Percentiles rank a stretch among this genome's conserved stretches.
phyloP scores from a whole-genome alignment of 1,140 invertebrate species.

The Musca domestica region DNA sequence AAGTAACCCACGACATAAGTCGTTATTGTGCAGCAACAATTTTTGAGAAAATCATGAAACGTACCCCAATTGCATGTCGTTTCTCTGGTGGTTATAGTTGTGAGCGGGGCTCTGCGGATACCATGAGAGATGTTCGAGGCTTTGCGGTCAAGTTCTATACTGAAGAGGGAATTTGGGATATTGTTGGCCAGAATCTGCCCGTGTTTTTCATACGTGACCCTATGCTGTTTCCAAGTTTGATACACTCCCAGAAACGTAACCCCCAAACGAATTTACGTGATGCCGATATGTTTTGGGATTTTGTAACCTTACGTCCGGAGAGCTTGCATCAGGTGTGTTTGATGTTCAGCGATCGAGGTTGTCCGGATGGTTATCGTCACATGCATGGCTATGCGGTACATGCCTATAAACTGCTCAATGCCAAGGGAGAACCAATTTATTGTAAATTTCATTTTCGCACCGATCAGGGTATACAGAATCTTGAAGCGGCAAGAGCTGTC shows the following conservation, averaged over 20 bases:
- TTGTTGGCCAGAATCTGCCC: constrained; percentile 95
- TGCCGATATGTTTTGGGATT: constrained; percentile 95
- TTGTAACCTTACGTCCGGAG: constrained; percentile 84
- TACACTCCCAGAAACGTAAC: constrained; percentile 93
- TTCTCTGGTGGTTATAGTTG: constrained; percentile 67
- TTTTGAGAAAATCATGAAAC: constrained; percentile 83
- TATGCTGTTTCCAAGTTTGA: constrained; percentile 85
- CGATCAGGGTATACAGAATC: constrained; percentile 86
- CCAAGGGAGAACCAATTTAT: constrained; percentile 74
- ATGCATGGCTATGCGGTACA: constrained; percentile 97
- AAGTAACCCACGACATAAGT: constrained; percentile 89
- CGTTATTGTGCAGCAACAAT: constrained; percentile 84
- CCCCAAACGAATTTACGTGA: constrained; percentile 94
- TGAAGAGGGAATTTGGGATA: constrained; percentile 94
- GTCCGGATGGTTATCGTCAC: constrained; percentile 86
- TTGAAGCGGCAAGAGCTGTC: constrained; percentile 70
- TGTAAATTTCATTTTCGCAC: constrained; percentile 95
- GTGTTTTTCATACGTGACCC: constrained; percentile 96
- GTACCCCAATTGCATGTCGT: constrained; percentile 64
- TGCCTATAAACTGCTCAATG: constrained; percentile 91
- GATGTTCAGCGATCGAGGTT: constrained; percentile 87
- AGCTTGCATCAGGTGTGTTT: constrained; percentile 84
- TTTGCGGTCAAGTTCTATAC: constrained; percentile 97
- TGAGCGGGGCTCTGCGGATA: constrained; percentile 87
- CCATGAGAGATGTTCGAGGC: constrained; percentile 86